Evolutionary conservation across 2,113 vertebrate genomes (phyloP).

Genomic region (Eurystomus gularis): DNA sequence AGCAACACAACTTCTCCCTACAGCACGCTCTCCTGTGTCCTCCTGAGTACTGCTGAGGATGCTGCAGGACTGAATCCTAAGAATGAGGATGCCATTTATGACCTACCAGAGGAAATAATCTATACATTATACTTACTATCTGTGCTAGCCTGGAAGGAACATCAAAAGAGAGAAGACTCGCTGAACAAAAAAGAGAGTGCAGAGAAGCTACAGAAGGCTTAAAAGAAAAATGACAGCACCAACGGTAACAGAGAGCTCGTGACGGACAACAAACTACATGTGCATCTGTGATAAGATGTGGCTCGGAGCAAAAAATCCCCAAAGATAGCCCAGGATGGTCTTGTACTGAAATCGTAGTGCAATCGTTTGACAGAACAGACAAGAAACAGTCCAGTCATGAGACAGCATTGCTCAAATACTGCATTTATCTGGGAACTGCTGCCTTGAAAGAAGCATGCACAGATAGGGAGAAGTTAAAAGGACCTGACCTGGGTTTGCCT

Average conservation of each 20-base stretch:
- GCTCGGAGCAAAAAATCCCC: not conserved
- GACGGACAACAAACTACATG: not conserved
- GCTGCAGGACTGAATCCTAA: not conserved
- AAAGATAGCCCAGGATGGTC: not conserved
- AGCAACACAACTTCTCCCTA: not conserved
- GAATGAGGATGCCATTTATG: not conserved
- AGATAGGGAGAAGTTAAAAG: not conserved
- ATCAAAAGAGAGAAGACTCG: not conserved
- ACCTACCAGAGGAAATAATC: not conserved
- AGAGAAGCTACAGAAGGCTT: not conserved
- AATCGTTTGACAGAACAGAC: not conserved
- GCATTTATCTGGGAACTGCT: not conserved
- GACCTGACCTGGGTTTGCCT: not conserved
- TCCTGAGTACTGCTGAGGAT: not conserved
- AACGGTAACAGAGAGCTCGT: not conserved
- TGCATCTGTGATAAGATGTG: not conserved
- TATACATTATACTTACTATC: not conserved
- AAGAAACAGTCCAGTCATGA: not conserved
- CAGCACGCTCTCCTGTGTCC: not conserved
- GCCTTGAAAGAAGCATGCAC: not conserved
- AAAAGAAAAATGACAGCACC: not conserved
- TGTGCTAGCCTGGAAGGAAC: not conserved
- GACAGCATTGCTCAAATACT: accelerated
- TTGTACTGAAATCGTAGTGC: not conserved
- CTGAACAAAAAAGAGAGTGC: not conserved